phyloP scores from a whole-genome alignment of 2,888 invertebrate genomes.

The Drosophila quinaria region DNA sequence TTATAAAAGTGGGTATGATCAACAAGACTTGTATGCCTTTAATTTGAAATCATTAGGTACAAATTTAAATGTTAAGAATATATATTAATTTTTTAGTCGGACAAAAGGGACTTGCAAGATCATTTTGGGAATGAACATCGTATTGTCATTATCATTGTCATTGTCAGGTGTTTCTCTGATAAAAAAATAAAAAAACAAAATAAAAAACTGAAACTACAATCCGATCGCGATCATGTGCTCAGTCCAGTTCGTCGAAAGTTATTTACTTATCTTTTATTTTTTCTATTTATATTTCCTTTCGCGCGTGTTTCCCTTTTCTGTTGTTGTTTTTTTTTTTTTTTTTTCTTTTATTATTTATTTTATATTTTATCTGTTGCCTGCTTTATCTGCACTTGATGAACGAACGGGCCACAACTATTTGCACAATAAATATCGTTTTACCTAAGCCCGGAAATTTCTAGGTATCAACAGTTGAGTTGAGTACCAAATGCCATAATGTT shows the following conservation, averaged over 20 bases:
- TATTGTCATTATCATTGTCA: conserved; percentile 22
- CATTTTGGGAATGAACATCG: conserved; percentile 11
- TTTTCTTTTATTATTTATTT: not conserved
- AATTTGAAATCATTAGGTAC: not conserved
- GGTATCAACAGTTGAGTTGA: conserved; percentile 9
- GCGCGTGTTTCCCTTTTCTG: conserved; percentile 10
- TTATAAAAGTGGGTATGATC: not conserved
- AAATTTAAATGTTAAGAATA: not conserved
- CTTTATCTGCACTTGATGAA: conserved; percentile 41
- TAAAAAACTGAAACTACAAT: conserved; percentile 1
- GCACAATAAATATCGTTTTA: conserved; percentile 36
- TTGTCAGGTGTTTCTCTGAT: conserved; percentile 31
- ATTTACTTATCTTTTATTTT: conserved; percentile 41
- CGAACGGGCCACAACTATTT: conserved; percentile 31
- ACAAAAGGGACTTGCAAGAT: conserved; percentile 38
- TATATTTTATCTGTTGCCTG: conserved; percentile 14
- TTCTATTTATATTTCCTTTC: conserved; percentile 19
- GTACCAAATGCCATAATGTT: conserved; percentile 6
- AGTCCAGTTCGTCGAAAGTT: conserved; percentile 29
- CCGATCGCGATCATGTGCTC: conserved; percentile 63
- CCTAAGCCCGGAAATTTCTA: conserved; percentile 43
- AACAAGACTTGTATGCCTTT: not conserved
- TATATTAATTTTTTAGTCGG: conserved; percentile 2
- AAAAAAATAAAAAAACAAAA: too few relatives aligned
- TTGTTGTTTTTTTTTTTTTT: not conserved